Evolutionary conservation across 2,888 invertebrate species (phyloP).

Genomic region (Drosophila stalkeri): DNA sequence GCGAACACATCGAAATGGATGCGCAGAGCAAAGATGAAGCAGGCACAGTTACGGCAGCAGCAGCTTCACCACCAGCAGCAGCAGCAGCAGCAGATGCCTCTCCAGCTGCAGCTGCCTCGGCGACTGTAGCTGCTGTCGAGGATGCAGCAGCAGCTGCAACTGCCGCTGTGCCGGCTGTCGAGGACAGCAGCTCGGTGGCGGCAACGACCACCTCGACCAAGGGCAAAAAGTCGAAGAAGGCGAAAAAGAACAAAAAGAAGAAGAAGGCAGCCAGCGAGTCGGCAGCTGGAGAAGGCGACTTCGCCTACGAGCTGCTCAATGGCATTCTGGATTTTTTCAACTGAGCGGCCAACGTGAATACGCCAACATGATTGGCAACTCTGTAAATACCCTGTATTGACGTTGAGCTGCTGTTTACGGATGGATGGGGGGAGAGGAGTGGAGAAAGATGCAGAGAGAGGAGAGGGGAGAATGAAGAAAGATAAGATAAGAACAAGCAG

Average conservation of each 20-base stretch:
- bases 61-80: constrained; percentile 36
- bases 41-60: constrained; percentile 56
- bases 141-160: constrained; percentile 17
- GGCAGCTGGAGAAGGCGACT: constrained; percentile 62
- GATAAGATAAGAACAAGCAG: background rate
- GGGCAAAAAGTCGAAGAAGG: constrained; percentile 74
- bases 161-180: constrained; percentile 34
- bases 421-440: background rate
- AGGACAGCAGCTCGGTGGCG: constrained; percentile 14
- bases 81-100: constrained; percentile 25
- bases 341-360: constrained; percentile 74
- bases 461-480: background rate
- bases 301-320: constrained; percentile 81
- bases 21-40: constrained; percentile 82
- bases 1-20: constrained; percentile 64
- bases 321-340: constrained; percentile 84
- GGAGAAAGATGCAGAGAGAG: background rate
- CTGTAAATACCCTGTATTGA: constrained; percentile 82
- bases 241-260: constrained; percentile 82
- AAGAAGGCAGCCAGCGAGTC: constrained; percentile 82
- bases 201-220: constrained; percentile 52
- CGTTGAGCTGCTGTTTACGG: constrained; percentile 45
- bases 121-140: constrained; percentile 27
- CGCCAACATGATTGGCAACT: constrained; percentile 72
- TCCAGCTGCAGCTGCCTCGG: constrained; percentile 21